Percentiles rank a stretch among this genome's conserved stretches.
Evolutionary conservation across 2,113 vertebrate genomes (phyloP).

Genomic region (Mesoclemmys tuberculata): DNA sequence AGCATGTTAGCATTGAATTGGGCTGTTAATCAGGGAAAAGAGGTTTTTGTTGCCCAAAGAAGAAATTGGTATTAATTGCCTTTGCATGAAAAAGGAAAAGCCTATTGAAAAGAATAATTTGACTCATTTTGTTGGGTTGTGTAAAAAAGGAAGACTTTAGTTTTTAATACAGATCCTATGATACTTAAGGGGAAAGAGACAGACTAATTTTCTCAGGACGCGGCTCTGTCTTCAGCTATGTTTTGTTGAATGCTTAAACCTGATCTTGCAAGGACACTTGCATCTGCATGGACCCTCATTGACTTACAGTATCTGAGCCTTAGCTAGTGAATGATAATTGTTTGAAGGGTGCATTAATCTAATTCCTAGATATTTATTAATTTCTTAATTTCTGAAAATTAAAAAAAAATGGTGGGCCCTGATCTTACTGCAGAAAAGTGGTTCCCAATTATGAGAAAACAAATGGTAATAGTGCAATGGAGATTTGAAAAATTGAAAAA

Average conservation of each 20-base stretch:
- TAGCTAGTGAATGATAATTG: not conserved
- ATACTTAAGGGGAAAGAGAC: not conserved
- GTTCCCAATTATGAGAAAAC: not conserved
- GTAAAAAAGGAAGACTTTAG: not conserved
- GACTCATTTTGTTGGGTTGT: not conserved
- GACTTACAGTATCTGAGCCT: not conserved
- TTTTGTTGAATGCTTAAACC: not conserved
- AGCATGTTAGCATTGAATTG: not conserved
- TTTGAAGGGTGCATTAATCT: not conserved
- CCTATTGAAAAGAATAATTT: not conserved
- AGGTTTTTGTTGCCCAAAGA: not conserved
- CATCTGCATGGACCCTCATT: not conserved
- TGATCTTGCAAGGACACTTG: not conserved
- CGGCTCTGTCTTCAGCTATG: not conserved
- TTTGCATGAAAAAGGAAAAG: not conserved
- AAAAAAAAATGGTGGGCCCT: not conserved
- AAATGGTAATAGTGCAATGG: not conserved
- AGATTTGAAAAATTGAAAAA: not conserved
- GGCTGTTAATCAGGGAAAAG: not conserved
- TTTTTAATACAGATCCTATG: not conserved
- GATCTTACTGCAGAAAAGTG: not conserved
- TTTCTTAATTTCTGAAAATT: not conserved
- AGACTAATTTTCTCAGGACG: not conserved
- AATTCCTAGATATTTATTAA: not conserved
- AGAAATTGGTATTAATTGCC: constrained; percentile 3